Conservation (phyloP, 2,888 invertebrate species). For the Schizotus pectinicornis region DNA sequence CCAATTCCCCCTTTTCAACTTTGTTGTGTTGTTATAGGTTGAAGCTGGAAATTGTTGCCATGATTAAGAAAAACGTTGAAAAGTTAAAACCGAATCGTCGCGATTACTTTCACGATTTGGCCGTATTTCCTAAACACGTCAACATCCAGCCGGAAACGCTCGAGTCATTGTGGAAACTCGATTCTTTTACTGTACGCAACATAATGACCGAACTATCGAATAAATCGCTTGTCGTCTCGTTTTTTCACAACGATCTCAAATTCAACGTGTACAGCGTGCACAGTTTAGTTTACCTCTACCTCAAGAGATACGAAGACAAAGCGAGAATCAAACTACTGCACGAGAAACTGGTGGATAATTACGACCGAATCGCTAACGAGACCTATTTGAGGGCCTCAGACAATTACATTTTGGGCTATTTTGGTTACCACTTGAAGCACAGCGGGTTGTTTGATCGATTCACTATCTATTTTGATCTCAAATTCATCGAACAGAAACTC, state of each 20-base stretch:
- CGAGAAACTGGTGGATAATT: conserved; percentile 13
- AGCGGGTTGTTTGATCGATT: conserved; percentile 65
- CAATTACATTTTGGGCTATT: conserved; percentile 71
- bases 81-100: conserved; percentile 61
- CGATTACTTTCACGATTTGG: conserved; percentile 66
- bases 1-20: background rate
- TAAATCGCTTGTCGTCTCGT: conserved; percentile 71
- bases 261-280: conserved; percentile 75
- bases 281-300: conserved; percentile 28
- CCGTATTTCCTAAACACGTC: conserved; percentile 72
- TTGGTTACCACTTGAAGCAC: conserved; percentile 72
- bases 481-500: conserved; percentile 75
- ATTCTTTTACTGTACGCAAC: conserved; percentile 62
- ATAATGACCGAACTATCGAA: conserved; percentile 69
- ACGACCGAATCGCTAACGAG: background rate
- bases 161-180: conserved; percentile 61
- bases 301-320: conserved; percentile 3
- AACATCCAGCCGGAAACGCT: conserved; percentile 57
- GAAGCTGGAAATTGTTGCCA: conserved; percentile 20
- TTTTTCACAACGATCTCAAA: conserved; percentile 65
- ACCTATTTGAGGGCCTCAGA: conserved; percentile 2
- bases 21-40: background rate
- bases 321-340: conserved; percentile 14
- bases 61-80: conserved; percentile 61
- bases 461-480: conserved; percentile 69